Conservation (phyloP, 1,140 invertebrate species). For the Panulirus ornatus region DNA sequence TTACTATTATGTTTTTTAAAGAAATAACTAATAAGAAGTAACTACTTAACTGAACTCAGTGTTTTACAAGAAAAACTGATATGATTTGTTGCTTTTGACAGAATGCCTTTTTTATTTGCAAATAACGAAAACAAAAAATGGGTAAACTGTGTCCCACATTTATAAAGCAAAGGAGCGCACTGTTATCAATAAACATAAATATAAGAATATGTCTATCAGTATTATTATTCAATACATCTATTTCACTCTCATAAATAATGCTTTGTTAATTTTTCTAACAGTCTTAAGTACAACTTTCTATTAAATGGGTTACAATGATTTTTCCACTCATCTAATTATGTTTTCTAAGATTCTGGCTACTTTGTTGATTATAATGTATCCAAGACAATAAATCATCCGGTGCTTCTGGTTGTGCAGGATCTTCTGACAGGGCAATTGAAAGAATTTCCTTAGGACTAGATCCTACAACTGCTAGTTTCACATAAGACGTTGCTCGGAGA, state of each 20-base stretch:
- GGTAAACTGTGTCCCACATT: not conserved
- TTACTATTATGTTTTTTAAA: no score
- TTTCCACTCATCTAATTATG: not conserved
- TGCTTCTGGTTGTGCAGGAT: not conserved
- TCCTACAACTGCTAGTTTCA: constrained; percentile 66
- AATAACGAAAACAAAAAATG: no score
- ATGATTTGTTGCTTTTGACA: no score
- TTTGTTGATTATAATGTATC: constrained; percentile 48
- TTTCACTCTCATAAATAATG: not conserved
- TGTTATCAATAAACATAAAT: not conserved
- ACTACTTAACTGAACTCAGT: no score
- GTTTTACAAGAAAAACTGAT: no score
- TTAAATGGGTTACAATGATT: not conserved
- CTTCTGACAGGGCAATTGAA: not conserved
- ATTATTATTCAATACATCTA: not conserved
- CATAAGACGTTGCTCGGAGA: constrained; percentile 64
- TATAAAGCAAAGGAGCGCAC: not conserved
- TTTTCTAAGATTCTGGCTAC: constrained; percentile 49
- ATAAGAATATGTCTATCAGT: not conserved
- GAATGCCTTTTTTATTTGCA: no score
- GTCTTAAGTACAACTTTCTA: not conserved
- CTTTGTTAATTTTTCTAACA: not conserved
- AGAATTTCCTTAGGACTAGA: constrained; percentile 50
- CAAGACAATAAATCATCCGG: constrained; percentile 47
- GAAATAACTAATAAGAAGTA: no score